Conservation (phyloP, 2,888 invertebrate species). For the Torymus auratus region DNA sequence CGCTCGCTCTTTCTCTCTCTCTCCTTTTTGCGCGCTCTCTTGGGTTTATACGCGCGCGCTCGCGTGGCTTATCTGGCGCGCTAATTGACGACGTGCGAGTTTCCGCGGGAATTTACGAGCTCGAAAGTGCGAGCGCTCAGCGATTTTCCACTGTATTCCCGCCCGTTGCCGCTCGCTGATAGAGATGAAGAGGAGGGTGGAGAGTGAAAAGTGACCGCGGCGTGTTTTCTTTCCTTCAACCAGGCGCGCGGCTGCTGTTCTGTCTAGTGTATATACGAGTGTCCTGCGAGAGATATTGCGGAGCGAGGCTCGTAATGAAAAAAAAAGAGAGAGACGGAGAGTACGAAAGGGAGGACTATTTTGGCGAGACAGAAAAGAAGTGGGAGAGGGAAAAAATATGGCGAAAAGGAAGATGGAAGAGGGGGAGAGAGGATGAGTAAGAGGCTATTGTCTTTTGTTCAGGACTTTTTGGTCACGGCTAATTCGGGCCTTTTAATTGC, state of each 20-base stretch:
- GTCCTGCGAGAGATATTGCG: neutral
- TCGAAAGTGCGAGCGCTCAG: neutral
- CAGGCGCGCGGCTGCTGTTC: too few species aligned
- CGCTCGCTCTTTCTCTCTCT: too few species aligned
- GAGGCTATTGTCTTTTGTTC: constrained; percentile 41
- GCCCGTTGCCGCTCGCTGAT: too few species aligned
- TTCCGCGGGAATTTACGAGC: neutral
- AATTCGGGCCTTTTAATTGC: constrained; percentile 5
- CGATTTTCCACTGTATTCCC: neutral
- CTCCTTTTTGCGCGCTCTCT: too few species aligned
- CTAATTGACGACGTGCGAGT: constrained; percentile 38
- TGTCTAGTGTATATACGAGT: too few species aligned
- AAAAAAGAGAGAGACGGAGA: too few species aligned
- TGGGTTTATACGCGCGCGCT: neutral
- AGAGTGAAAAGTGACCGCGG: too few species aligned
- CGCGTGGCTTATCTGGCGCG: constrained; percentile 10
- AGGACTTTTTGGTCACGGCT: constrained; percentile 13
- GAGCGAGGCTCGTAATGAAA: too few species aligned
- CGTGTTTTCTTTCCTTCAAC: too few species aligned
- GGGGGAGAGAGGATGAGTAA: constrained; percentile 31
- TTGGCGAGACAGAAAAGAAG: neutral
- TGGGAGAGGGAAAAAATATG: neutral
- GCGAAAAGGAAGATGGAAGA: neutral
- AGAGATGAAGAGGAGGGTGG: too few species aligned
- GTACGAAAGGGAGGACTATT: too few species aligned